These are phyloP conservation scores for Actinernus sp. DNA, from an alignment of 92 coral and sea anemone species.

Conservation along the genomic window DNA sequence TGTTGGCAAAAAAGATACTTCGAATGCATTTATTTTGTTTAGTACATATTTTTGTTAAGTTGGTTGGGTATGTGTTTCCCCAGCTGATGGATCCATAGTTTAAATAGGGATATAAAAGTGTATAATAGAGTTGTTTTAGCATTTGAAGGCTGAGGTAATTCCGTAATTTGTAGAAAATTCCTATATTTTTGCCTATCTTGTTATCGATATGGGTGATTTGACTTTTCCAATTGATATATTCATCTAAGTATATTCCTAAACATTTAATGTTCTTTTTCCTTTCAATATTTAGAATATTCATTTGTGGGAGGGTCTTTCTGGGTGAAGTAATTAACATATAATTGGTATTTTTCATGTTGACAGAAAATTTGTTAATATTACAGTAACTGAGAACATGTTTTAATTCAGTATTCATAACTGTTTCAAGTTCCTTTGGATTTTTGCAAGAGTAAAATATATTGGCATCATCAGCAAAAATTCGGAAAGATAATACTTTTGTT, in stretches of 20 bases:
- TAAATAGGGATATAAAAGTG: constrained; percentile 3
- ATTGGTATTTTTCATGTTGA: constrained; percentile 2
- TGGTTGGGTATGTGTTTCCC: constrained; percentile 1
- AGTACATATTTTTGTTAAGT: not conserved
- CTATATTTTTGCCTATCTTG: constrained; percentile 6
- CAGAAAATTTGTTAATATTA: not conserved
- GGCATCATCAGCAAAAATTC: constrained; percentile 6
- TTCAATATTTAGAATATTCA: not conserved
- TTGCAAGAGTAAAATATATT: not conserved
- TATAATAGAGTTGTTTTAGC: constrained; percentile 7
- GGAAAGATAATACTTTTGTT: too few species aligned
- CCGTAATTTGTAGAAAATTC: constrained; percentile 5
- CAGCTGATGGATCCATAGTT: not conserved
- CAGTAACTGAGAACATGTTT: not conserved
- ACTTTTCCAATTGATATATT: constrained; percentile 2
- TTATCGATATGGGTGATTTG: constrained; percentile 1
- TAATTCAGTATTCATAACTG: not conserved
- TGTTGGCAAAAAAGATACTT: constrained; percentile 15
- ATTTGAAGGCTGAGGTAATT: not conserved
- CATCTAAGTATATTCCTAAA: constrained; percentile 2
- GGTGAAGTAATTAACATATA: not conserved
- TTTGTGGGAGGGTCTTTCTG: not conserved
- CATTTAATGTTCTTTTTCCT: constrained; percentile 1
- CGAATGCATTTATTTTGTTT: constrained; percentile 12
- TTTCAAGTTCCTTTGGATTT: not conserved